phyloP scores from a whole-genome alignment of 1,140 invertebrate genomes.

The Stenopsyche tienmushanensis region DNA sequence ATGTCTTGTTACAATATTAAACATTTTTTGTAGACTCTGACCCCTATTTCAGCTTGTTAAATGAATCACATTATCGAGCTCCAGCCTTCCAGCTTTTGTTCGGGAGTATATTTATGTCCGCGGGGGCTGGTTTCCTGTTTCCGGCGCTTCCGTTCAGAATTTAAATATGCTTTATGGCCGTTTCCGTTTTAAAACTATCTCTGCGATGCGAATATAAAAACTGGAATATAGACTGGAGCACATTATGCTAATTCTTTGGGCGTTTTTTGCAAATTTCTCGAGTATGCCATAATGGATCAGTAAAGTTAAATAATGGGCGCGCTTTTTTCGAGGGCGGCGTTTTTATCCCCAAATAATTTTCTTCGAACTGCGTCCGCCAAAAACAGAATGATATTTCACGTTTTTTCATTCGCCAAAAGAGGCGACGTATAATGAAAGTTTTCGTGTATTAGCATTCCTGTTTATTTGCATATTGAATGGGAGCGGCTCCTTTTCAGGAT shows the following conservation, averaged over 20 bases:
- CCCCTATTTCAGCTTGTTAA: neutral
- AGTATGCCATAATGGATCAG: conserved; percentile 3
- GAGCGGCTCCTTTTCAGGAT: no score
- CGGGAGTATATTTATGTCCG: conserved; percentile 21
- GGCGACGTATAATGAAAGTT: neutral
- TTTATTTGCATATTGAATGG: no score
- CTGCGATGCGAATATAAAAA: conserved; percentile 14
- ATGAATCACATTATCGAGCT: conserved; percentile 19
- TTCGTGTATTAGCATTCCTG: neutral
- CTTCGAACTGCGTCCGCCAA: neutral
- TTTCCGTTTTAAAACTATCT: conserved; percentile 35
- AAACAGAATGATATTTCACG: neutral
- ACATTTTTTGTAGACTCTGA: no score
- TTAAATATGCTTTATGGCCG: conserved; percentile 30
- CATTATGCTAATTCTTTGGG: conserved; percentile 26
- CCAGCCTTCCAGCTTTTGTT: neutral
- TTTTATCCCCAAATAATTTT: neutral
- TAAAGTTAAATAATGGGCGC: conserved; percentile 26
- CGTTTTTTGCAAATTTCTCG: conserved; percentile 19
- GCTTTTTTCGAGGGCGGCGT: neutral
- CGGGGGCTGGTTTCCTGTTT: conserved; percentile 32
- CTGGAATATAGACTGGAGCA: conserved; percentile 8
- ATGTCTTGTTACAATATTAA: neutral
- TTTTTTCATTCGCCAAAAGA: neutral
- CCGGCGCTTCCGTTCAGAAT: conserved; percentile 26